Evolutionary conservation across 1,140 invertebrate species (phyloP).

Genomic region (Drosophila ohnishii): DNA sequence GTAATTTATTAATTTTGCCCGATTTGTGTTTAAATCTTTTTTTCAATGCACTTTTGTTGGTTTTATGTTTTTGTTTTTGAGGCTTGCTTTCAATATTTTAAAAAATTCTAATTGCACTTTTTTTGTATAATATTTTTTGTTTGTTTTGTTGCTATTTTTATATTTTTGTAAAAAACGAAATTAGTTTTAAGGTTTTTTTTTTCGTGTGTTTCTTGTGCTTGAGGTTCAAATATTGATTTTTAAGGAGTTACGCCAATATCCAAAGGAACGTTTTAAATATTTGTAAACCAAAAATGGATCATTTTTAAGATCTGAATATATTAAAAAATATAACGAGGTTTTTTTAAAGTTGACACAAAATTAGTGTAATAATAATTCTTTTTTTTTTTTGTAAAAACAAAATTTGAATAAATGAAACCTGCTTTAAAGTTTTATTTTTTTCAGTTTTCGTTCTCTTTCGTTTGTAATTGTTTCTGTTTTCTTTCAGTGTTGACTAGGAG

Average conservation of each 20-base stretch:
- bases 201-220: conserved; percentile 21
- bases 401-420: conserved; percentile 27
- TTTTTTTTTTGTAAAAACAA: not conserved
- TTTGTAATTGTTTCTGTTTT: not conserved
- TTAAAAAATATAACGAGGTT: no score
- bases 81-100: conserved; percentile 65
- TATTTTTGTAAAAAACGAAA: conserved; percentile 40
- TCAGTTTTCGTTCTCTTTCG: conserved; percentile 35
- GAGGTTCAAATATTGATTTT: conserved; percentile 2
- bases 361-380: not conserved
- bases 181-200: conserved; percentile 20
- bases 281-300: not conserved
- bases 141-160: conserved; percentile 29
- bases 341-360: not conserved
- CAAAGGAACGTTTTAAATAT: not conserved
- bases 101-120: conserved; percentile 82
- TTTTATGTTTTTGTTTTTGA: conserved; percentile 45
- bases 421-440: not conserved
- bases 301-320: no score
- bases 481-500: conserved; percentile 41
- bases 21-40: conserved; percentile 63
- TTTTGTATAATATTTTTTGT: conserved; percentile 58
- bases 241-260: not conserved
- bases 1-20: conserved; percentile 51
- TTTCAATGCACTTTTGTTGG: conserved; percentile 75